A percentile compares a stretch with the other conserved stretches of the same genome.
Evolutionary conservation across 2,797 vertebrate species (phyloP).

Genomic region (Coluber constrictor): DNA sequence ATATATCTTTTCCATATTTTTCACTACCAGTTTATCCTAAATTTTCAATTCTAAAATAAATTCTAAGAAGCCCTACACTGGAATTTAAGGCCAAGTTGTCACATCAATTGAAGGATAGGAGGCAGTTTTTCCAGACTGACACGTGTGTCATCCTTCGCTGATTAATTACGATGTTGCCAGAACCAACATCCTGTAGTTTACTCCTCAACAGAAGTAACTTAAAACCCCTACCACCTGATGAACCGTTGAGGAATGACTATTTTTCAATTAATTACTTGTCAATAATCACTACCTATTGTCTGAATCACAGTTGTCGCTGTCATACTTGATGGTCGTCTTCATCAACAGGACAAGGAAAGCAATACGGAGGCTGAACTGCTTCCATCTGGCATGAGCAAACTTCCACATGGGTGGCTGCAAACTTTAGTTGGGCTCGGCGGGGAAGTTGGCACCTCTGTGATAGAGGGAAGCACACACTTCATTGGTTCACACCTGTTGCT

Average conservation of each 20-base stretch:
- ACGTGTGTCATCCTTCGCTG: slow-evolving; percentile 8
- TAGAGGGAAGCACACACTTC: background rate
- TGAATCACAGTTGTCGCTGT: slow-evolving; percentile 25
- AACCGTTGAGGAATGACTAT: slow-evolving; percentile 22
- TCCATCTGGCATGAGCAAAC: background rate
- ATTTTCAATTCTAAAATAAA: background rate
- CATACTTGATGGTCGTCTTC: slow-evolving; percentile 1
- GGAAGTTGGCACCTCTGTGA: slow-evolving; percentile 13
- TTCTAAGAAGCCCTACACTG: background rate
- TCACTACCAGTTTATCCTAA: background rate
- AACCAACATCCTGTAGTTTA: slow-evolving; percentile 20
- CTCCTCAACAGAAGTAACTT: slow-evolving; percentile 4
- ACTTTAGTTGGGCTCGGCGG: background rate
- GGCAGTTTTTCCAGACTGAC: slow-evolving; percentile 32
- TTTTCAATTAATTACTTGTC: background rate
- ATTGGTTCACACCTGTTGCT: background rate
- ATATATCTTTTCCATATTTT: background rate
- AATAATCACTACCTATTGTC: slow-evolving; percentile 17
- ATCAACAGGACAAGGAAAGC: slow-evolving; percentile 12
- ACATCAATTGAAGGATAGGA: background rate
- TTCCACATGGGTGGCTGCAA: slow-evolving; percentile 17
- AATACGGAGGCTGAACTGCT: slow-evolving; percentile 11
- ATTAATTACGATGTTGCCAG: background rate
- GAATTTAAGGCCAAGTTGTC: background rate
- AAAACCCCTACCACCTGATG: slow-evolving; percentile 11